Conservation (phyloP, 2,797 vertebrate species). For the Premnoplex brunnescens region DNA sequence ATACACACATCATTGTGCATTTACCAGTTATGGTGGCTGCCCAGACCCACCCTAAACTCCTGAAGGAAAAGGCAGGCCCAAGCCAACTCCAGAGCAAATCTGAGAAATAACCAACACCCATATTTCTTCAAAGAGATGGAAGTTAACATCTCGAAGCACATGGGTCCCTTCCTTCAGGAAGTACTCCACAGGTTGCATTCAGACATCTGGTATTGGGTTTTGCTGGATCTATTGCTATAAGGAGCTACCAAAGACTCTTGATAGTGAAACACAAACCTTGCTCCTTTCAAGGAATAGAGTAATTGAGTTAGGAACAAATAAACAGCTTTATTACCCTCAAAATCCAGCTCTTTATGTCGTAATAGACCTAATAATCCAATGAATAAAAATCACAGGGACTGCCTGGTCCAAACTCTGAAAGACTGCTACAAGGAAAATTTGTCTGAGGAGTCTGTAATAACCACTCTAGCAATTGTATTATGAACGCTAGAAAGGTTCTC, state of each 20-base stretch:
- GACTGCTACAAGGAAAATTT: background rate
- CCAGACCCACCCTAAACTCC: background rate
- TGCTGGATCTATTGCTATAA: background rate
- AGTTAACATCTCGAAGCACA: fast-evolving
- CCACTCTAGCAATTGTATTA: background rate
- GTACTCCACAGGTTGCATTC: background rate
- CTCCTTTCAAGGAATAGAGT: background rate
- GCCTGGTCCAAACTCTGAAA: background rate
- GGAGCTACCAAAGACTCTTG: background rate
- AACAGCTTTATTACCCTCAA: background rate
- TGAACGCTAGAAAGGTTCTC: background rate
- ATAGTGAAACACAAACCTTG: background rate
- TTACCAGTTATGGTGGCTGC: background rate
- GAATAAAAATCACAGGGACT: background rate
- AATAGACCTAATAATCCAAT: background rate
- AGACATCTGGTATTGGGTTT: fast-evolving
- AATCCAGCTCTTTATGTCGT: background rate
- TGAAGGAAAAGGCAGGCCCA: background rate
- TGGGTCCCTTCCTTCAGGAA: background rate
- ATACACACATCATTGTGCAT: background rate
- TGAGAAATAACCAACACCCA: background rate
- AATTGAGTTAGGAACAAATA: background rate
- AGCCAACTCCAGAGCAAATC: background rate
- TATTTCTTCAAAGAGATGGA: background rate
- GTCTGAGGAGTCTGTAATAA: background rate